Percentiles rank a stretch among this genome's conserved stretches.
Conservation (phyloP, 2,888 invertebrate genomes). For the Trachelus tabidus region DNA sequence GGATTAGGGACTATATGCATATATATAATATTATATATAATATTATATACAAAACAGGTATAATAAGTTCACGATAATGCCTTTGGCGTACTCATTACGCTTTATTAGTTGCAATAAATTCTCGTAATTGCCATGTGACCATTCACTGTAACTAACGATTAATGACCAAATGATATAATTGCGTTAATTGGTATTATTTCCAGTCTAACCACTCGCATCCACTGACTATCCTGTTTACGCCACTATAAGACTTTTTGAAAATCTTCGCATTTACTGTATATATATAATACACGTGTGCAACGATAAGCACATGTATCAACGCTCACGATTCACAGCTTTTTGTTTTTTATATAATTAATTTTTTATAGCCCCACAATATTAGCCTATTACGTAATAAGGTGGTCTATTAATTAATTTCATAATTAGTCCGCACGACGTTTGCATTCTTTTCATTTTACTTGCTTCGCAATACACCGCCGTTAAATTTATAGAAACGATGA, state of each 20-base stretch:
- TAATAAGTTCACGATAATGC: not conserved
- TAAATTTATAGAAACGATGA: not conserved
- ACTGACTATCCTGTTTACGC: not conserved
- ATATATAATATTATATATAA: not conserved
- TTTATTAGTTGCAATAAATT: conserved; percentile 56
- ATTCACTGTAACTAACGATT: conserved; percentile 53
- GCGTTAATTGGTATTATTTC: conserved; percentile 45
- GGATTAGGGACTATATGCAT: not conserved
- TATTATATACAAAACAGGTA: not conserved
- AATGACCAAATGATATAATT: conserved; percentile 54
- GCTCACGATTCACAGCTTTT: not conserved
- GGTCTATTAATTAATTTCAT: not conserved
- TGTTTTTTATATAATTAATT: not conserved
- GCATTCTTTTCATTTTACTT: not conserved
- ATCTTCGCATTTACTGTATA: not conserved
- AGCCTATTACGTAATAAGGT: not conserved
- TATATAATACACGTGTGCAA: not conserved
- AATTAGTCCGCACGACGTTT: not conserved
- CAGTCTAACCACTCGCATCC: not conserved
- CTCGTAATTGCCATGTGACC: conserved; percentile 45
- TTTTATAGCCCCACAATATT: not conserved
- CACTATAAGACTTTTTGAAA: not conserved
- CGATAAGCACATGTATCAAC: not conserved
- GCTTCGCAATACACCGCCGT: not conserved
- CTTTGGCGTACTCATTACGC: conserved; percentile 40